Conservation (phyloP, 2,113 vertebrate genomes). For the Aegypius monachus region DNA sequence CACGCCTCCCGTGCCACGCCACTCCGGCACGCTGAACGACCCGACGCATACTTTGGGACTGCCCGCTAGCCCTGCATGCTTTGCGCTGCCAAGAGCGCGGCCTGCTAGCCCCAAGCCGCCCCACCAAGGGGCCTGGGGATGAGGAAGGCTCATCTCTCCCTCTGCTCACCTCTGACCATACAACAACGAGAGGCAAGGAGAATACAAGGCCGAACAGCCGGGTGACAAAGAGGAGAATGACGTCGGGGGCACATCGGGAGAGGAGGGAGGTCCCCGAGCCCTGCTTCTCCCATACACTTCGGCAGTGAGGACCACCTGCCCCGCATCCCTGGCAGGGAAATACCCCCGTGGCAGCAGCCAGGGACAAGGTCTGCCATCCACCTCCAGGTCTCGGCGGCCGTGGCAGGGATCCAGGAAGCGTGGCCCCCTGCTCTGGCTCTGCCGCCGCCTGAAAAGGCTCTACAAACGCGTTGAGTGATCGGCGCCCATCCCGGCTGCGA, state of each 20-base stretch:
- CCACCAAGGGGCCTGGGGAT: fast-evolving
- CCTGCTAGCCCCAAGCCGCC: neutral
- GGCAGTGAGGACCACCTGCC: fast-evolving
- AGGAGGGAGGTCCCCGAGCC: neutral
- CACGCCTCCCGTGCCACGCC: fast-evolving
- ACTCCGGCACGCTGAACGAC: fast-evolving
- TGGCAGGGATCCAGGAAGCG: neutral
- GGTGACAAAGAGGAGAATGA: neutral
- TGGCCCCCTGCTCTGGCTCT: neutral
- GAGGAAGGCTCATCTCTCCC: neutral
- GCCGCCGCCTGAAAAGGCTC: neutral
- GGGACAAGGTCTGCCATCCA: neutral
- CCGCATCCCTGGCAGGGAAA: neutral
- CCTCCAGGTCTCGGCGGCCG: neutral
- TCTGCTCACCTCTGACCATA: neutral
- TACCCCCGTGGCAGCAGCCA: fast-evolving
- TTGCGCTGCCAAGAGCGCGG: no score
- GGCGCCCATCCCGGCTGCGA: neutral
- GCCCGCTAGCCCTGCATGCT: fast-evolving
- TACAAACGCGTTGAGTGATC: neutral
- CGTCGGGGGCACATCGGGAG: fast-evolving
- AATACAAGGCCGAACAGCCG: fast-evolving
- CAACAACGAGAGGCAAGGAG: neutral
- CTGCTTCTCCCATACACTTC: neutral
- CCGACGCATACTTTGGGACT: fast-evolving